Conservation (phyloP, 2,888 invertebrate species). For the Apamea epomidion region DNA sequence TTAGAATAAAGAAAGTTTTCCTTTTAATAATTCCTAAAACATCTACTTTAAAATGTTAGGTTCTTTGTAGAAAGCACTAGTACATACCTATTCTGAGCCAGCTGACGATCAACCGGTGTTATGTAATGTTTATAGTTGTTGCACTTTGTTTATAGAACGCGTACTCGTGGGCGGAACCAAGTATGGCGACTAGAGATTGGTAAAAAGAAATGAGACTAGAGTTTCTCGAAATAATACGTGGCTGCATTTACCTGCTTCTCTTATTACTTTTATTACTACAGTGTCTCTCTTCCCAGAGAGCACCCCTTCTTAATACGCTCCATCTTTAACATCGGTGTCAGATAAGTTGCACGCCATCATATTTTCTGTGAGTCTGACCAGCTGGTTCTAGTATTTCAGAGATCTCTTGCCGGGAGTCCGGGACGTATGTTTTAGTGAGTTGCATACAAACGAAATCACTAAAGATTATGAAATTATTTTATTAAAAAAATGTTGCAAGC, state of each 20-base stretch:
- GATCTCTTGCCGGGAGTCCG: neutral
- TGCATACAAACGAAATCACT: neutral
- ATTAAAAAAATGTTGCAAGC: neutral
- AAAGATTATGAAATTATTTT: neutral
- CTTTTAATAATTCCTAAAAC: neutral
- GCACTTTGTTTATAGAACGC: constrained; percentile 6
- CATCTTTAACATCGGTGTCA: neutral
- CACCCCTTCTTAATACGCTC: neutral
- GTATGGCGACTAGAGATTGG: neutral
- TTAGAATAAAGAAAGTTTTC: neutral
- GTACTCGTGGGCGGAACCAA: neutral
- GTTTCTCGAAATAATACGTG: neutral
- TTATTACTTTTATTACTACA: neutral
- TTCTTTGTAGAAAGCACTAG: constrained; percentile 9
- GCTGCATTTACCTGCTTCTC: neutral
- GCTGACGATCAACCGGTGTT: neutral
- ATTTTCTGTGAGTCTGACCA: neutral
- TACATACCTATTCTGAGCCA: neutral
- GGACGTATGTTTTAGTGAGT: neutral
- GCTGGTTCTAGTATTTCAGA: neutral
- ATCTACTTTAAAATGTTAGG: neutral
- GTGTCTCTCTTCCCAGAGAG: neutral
- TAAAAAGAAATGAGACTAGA: neutral
- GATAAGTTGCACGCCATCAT: no score
- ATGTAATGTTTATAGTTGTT: constrained; percentile 21